Evolutionary conservation across 35 echinoderm and acorn worm species (phyloP).

Genomic region (Apostichopus californicus): DNA sequence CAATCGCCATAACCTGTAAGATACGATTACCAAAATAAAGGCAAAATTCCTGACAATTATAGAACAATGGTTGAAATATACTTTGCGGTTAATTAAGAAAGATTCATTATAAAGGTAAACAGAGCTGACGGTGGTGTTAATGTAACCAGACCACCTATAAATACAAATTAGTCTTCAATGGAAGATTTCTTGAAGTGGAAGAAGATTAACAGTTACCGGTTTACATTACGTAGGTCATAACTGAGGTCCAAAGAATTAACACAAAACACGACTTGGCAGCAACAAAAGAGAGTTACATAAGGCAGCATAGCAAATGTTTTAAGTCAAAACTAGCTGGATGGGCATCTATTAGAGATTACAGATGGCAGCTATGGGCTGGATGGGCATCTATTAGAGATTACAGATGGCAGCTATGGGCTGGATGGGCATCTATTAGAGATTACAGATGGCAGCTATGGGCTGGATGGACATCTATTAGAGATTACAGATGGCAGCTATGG

Average conservation of each 20-base stretch:
- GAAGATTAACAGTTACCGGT: no score
- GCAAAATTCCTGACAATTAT: no score
- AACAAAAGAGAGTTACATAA: neutral
- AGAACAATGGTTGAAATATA: no score
- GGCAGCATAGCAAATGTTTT: neutral
- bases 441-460: neutral
- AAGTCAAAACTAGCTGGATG: neutral
- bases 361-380: neutral
- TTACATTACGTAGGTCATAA: neutral
- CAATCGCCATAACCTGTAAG: conserved; percentile 94
- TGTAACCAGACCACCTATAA: no score
- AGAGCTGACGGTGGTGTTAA: no score
- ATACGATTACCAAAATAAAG: no score
- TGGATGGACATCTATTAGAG: neutral
- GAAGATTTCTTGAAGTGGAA: no score
- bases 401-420: neutral
- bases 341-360: neutral
- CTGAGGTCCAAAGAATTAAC: no score
- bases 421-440: neutral
- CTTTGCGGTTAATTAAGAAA: no score
- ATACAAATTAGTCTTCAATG: no score
- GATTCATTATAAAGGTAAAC: no score
- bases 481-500: neutral
- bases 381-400: neutral
- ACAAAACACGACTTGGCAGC: neutral